phyloP scores from a whole-genome alignment of 1,140 invertebrate genomes.

The Pseudobourletiella spinata region DNA sequence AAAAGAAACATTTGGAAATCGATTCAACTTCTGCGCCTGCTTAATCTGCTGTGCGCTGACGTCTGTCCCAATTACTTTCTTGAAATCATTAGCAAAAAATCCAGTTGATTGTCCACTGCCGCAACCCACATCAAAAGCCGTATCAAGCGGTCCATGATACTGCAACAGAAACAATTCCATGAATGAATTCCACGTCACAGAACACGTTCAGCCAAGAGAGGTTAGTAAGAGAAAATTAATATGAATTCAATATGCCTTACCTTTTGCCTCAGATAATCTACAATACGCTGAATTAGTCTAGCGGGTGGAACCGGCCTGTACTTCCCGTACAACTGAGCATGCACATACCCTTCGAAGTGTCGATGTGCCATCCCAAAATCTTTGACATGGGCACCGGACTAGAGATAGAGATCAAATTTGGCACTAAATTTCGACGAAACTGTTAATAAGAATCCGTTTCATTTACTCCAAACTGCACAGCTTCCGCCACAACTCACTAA shows the following conservation, averaged over 20 bases:
- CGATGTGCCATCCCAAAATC: constrained; percentile 29
- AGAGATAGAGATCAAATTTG: too few relatives aligned
- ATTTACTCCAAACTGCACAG: neutral
- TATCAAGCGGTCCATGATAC: constrained; percentile 14
- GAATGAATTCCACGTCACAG: neutral
- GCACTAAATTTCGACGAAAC: too few relatives aligned
- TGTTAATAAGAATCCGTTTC: too few relatives aligned
- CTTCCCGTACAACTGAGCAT: constrained; percentile 39
- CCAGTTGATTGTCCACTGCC: constrained; percentile 44
- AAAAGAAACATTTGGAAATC: constrained; percentile 2
- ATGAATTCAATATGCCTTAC: constrained; percentile 5
- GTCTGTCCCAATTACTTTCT: constrained; percentile 42
- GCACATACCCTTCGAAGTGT: constrained; percentile 38
- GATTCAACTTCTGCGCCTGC: constrained; percentile 35
- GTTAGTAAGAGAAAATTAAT: neutral
- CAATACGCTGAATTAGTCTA: constrained; percentile 37
- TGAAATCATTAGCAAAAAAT: constrained; percentile 41
- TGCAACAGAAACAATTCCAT: constrained; percentile 8
- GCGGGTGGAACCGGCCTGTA: constrained; percentile 39
- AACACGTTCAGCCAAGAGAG: neutral
- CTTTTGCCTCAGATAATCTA: constrained; percentile 38
- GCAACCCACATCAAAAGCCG: constrained; percentile 28
- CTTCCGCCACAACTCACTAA: neutral
- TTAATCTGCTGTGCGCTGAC: constrained; percentile 40
- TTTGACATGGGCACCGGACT: too few relatives aligned